Evolutionary conservation across 2,888 invertebrate species (phyloP).

Genomic region (Maniola hyperantus): DNA sequence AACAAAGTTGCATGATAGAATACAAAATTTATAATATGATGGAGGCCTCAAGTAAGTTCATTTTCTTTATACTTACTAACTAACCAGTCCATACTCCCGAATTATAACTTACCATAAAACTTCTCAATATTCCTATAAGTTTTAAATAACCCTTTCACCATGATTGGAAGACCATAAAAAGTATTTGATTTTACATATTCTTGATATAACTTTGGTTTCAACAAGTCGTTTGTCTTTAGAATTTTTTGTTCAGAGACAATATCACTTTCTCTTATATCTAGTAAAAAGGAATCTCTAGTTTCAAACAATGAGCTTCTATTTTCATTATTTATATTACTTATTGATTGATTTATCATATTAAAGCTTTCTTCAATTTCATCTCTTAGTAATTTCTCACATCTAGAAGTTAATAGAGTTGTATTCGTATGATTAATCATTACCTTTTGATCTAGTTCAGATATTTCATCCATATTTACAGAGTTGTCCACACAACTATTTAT

Average conservation of each 20-base stretch:
- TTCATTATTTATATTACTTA: slow-evolving; percentile 63
- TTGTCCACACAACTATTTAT: slow-evolving; percentile 30
- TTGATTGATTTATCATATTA: slow-evolving; percentile 77
- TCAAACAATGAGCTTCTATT: slow-evolving; percentile 58
- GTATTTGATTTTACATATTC: slow-evolving; percentile 41
- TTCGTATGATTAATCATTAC: slow-evolving; percentile 42
- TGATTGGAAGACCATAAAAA: slow-evolving; percentile 91
- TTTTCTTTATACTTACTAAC: too few species aligned
- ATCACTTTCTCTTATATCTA: slow-evolving; percentile 65
- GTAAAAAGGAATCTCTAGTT: slow-evolving; percentile 70
- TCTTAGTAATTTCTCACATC: slow-evolving; percentile 48
- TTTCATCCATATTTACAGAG: slow-evolving; percentile 48
- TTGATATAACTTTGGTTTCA: slow-evolving; percentile 38
- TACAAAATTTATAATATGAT: too few species aligned
- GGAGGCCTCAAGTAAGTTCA: too few species aligned
- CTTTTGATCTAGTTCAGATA: slow-evolving; percentile 56
- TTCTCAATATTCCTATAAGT: slow-evolving; percentile 89
- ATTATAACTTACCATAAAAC: slow-evolving; percentile 87
- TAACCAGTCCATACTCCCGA: too few species aligned
- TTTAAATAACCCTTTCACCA: slow-evolving; percentile 87
- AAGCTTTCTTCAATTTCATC: slow-evolving; percentile 71
- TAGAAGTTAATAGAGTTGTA: slow-evolving; percentile 42
- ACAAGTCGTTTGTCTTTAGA: slow-evolving; percentile 39
- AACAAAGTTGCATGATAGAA: too few species aligned
- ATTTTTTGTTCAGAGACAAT: slow-evolving; percentile 45